These are phyloP conservation scores for Phylloscopus collybita DNA, from an alignment of 2,797 vertebrate genomes.

Conservation along the genomic window DNA sequence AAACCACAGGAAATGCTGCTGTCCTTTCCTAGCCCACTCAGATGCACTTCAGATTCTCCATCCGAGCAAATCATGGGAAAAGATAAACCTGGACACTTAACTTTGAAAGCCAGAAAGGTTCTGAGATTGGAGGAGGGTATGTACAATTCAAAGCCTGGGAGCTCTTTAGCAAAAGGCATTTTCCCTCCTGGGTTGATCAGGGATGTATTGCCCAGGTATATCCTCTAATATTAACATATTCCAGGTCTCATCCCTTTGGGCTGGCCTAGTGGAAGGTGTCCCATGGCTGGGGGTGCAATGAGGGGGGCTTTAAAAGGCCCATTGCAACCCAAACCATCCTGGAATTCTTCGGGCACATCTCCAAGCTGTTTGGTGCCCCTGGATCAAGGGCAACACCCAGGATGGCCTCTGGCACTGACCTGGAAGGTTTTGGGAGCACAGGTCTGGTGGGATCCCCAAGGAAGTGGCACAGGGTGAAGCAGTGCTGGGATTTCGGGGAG, in stretches of 20 bases:
- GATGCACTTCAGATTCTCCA: neutral
- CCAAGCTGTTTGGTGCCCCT: accelerated
- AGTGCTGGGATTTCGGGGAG: neutral
- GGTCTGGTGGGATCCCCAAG: neutral
- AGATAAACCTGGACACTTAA: neutral
- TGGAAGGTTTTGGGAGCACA: neutral
- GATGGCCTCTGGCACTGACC: neutral
- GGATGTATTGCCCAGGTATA: neutral
- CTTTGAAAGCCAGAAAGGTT: neutral
- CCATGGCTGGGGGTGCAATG: neutral
- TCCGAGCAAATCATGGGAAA: neutral
- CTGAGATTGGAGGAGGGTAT: neutral
- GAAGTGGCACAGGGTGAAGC: neutral
- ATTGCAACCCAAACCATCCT: neutral
- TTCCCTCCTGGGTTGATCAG: neutral
- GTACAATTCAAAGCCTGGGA: neutral
- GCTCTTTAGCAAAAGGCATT: neutral
- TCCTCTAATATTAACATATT: neutral
- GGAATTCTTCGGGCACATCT: neutral
- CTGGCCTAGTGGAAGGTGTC: neutral
- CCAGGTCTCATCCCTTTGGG: neutral
- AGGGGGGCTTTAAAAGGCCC: no score
- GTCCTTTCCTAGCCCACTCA: neutral
- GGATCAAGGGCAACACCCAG: neutral
- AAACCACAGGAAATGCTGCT: neutral